phyloP scores from a whole-genome alignment of 2,888 invertebrate species.

The Drosophila yooni region DNA sequence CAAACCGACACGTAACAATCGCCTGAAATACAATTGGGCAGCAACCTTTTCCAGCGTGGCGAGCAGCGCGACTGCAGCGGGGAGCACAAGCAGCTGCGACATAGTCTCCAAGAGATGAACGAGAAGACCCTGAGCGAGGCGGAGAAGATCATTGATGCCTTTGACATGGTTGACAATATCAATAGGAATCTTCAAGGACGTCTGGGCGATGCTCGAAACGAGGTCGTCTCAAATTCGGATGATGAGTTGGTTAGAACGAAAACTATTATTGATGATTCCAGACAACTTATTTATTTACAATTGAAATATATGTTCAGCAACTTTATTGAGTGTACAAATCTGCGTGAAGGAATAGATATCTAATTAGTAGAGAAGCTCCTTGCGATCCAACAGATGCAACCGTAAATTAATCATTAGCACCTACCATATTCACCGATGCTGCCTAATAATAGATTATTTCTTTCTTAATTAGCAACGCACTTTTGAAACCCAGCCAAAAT shows the following conservation, averaged over 20 bases:
- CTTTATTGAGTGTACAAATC: background rate
- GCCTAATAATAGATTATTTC: slow-evolving; percentile 51
- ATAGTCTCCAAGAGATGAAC: slow-evolving; percentile 50
- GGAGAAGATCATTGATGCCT: slow-evolving; percentile 62
- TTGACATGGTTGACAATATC: slow-evolving; percentile 70
- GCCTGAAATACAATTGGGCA: background rate
- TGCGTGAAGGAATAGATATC: background rate
- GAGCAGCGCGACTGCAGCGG: slow-evolving; percentile 64
- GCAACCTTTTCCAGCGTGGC: slow-evolving; percentile 52
- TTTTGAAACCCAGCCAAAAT: slow-evolving; percentile 47
- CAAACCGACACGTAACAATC: no score
- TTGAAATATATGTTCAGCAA: no score
- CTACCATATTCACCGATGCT: slow-evolving; percentile 55
- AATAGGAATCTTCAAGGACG: slow-evolving; percentile 52
- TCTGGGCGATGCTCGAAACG: slow-evolving; percentile 3
- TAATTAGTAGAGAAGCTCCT: background rate
- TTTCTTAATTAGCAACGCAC: background rate
- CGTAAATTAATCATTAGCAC: slow-evolving; percentile 8
- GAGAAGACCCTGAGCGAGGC: slow-evolving; percentile 57
- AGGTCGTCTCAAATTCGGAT: slow-evolving; percentile 10
- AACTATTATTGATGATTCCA: background rate
- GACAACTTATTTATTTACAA: background rate
- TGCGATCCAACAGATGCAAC: no score
- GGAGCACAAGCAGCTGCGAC: slow-evolving; percentile 59
- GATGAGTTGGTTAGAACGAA: slow-evolving; percentile 3